These are phyloP conservation scores for Cerceris rybyensis DNA, from an alignment of 2,888 invertebrate species.

Conservation along the genomic window DNA sequence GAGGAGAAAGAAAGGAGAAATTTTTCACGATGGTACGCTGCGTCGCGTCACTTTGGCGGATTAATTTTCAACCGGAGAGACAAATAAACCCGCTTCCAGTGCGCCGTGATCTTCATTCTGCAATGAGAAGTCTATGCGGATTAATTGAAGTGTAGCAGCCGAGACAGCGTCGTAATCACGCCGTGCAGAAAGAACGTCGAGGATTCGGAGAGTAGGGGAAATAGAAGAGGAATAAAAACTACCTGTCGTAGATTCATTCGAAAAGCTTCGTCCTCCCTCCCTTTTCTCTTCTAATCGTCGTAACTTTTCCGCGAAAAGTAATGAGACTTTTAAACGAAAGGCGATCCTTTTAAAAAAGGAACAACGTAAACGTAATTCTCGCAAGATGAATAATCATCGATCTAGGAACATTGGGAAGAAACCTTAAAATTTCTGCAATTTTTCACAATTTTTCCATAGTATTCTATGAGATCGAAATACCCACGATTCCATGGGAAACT, in stretches of 20 bases:
- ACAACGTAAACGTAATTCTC: too few relatives aligned
- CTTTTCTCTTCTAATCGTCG: background rate
- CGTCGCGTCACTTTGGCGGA: constrained; percentile 50
- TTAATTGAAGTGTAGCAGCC: constrained; percentile 51
- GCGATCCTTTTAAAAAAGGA: background rate
- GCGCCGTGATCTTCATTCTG: constrained; percentile 37
- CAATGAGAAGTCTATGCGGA: constrained; percentile 49
- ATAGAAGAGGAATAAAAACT: background rate
- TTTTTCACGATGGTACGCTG: constrained; percentile 21
- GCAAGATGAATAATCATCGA: too few relatives aligned
- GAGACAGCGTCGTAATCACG: constrained; percentile 48
- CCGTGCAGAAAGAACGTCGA: constrained; percentile 37
- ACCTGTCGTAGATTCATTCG: too few relatives aligned
- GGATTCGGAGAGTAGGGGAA: constrained; percentile 1
- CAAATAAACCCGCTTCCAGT: constrained; percentile 49
- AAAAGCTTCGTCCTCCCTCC: background rate
- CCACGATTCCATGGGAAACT: background rate
- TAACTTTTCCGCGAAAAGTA: background rate
- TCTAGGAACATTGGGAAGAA: too few relatives aligned
- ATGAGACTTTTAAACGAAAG: background rate
- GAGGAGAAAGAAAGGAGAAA: constrained; percentile 23
- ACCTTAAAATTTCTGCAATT: too few relatives aligned
- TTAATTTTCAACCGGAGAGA: constrained; percentile 47
- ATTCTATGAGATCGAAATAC: background rate
- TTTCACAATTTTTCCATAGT: too few relatives aligned